phyloP scores from a whole-genome alignment of 2,113 vertebrate species.

The Centropus bengalensis region DNA sequence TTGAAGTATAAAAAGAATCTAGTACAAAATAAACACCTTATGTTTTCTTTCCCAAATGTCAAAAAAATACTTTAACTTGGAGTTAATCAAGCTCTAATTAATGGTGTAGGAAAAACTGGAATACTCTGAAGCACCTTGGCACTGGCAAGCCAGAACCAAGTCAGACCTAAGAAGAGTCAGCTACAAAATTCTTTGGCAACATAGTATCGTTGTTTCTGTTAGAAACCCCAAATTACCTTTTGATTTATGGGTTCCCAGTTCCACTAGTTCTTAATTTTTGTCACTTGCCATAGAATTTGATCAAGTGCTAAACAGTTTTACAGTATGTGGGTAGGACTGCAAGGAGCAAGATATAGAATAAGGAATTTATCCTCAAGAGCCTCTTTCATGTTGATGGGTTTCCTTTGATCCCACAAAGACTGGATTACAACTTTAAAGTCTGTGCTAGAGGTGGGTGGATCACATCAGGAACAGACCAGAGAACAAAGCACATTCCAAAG shows the following conservation, averaged over 20 bases:
- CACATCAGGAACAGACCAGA: neutral
- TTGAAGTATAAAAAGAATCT: neutral
- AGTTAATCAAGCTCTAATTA: neutral
- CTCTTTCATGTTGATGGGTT: neutral
- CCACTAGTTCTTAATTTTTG: slow-evolving; percentile 1
- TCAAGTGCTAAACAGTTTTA: neutral
- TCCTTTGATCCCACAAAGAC: slow-evolving; percentile 12
- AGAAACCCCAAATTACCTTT: neutral
- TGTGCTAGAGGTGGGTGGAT: slow-evolving; percentile 1
- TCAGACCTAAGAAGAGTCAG: neutral
- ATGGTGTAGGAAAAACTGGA: neutral
- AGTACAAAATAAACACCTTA: neutral
- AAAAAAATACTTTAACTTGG: neutral
- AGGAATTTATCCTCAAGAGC: slow-evolving; percentile 11
- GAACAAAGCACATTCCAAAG: slow-evolving; percentile 55
- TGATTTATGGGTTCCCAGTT: neutral
- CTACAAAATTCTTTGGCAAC: neutral
- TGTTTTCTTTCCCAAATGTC: neutral
- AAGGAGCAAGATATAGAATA: neutral
- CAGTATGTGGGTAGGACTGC: neutral
- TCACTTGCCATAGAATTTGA: slow-evolving; percentile 15
- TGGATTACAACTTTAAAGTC: neutral
- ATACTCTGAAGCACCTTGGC: neutral
- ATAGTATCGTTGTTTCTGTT: neutral
- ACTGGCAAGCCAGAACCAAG: neutral